Evolutionary conservation across 2,888 invertebrate genomes (phyloP).

Genomic region (Rambutsinella grinnellia): DNA sequence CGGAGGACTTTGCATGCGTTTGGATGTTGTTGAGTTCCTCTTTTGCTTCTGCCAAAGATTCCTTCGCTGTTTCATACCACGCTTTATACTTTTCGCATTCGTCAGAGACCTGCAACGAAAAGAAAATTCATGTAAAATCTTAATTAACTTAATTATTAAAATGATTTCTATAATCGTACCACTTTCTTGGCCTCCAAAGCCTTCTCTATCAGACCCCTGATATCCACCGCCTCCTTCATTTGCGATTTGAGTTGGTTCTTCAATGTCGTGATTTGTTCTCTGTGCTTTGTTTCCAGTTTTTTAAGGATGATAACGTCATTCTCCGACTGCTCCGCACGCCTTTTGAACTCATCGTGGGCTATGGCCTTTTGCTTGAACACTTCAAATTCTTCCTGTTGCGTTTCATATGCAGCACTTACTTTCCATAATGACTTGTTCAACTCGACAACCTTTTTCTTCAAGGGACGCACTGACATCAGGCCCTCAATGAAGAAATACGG

Average conservation of each 20-base stretch:
- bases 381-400: slow-evolving; percentile 66
- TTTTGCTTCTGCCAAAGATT: slow-evolving; percentile 50
- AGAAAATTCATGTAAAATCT: too few species aligned
- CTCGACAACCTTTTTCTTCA: slow-evolving; percentile 65
- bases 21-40: slow-evolving; percentile 58
- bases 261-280: slow-evolving; percentile 57
- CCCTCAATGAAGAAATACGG: slow-evolving; percentile 65
- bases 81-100: slow-evolving; percentile 59
- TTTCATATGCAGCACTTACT: slow-evolving; percentile 65
- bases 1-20: slow-evolving; percentile 44
- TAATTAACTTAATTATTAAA: too few species aligned
- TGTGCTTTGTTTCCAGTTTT: slow-evolving; percentile 62
- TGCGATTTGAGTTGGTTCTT: slow-evolving; percentile 59
- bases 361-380: slow-evolving; percentile 65
- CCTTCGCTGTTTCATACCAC: slow-evolving; percentile 49
- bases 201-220: slow-evolving; percentile 57
- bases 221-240: slow-evolving; percentile 55
- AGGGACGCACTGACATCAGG: slow-evolving; percentile 55
- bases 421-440: slow-evolving; percentile 65
- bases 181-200: slow-evolving; percentile 56
- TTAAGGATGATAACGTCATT: slow-evolving; percentile 60
- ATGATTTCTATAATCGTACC: too few species aligned
- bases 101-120: slow-evolving; percentile 50
- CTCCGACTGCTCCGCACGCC: slow-evolving; percentile 62
- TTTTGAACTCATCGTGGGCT: slow-evolving; percentile 64